Evolutionary conservation across 2,113 vertebrate genomes (phyloP).

Genomic region (Marmota flaviventris): DNA sequence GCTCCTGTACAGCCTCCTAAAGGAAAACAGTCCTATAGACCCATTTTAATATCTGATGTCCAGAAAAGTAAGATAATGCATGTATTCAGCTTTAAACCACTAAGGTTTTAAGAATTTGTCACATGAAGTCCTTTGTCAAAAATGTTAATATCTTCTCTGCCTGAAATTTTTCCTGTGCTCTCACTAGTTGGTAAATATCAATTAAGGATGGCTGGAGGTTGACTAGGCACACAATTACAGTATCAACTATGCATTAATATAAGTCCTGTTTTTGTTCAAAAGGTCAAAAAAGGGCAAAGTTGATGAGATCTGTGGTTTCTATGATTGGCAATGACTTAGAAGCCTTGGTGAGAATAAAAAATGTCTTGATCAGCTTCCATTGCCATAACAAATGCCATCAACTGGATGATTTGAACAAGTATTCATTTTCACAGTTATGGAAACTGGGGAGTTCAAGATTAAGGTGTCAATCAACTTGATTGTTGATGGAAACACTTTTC

Average conservation of each 20-base stretch:
- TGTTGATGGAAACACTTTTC: background rate
- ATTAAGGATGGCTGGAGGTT: background rate
- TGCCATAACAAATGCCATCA: background rate
- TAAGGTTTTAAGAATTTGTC: background rate
- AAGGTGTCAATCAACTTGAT: background rate
- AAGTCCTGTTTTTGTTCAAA: background rate
- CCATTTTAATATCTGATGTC: background rate
- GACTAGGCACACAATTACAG: constrained; percentile 75
- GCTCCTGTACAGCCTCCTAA: background rate
- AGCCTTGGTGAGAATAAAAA: background rate
- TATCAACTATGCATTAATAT: constrained; percentile 79
- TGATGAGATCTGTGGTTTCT: background rate
- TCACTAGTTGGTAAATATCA: background rate
- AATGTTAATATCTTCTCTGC: background rate
- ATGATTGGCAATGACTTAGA: background rate
- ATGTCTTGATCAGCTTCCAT: background rate
- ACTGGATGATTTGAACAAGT: background rate
- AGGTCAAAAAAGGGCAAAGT: background rate
- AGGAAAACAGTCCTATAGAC: too few relatives aligned
- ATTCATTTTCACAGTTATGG: background rate
- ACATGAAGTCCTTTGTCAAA: background rate
- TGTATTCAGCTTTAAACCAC: background rate
- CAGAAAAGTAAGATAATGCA: background rate
- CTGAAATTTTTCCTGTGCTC: background rate
- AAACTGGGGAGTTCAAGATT: background rate